These are phyloP conservation scores for Bergia sp. DNA, from an alignment of 92 coral and sea anemone species.

Conservation along the genomic window DNA sequence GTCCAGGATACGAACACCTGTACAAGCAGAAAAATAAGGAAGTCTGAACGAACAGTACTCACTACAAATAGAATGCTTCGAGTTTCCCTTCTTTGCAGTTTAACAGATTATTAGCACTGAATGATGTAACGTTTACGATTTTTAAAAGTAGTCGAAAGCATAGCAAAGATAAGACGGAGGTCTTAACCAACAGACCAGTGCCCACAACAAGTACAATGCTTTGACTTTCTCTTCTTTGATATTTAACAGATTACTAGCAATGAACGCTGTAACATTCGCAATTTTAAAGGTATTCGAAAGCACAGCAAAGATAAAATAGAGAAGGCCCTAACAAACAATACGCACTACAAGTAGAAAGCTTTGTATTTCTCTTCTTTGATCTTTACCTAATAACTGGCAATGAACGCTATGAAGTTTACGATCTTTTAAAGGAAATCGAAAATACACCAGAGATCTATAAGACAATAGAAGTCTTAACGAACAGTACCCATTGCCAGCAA, in stretches of 20 bases:
- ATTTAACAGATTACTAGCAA: too few relatives aligned
- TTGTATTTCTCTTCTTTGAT: neutral
- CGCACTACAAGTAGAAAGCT: neutral
- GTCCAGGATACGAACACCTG: slow-evolving; percentile 96
- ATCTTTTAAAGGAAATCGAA: neutral
- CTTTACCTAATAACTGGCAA: neutral
- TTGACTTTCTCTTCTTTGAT: too few relatives aligned
- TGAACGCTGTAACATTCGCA: neutral
- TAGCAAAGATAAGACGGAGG: neutral
- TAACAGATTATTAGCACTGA: neutral
- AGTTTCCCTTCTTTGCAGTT: neutral
- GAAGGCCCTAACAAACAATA: neutral
- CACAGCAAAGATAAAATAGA: neutral
- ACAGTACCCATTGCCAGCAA: too few relatives aligned
- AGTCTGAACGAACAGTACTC: neutral
- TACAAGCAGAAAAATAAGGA: neutral
- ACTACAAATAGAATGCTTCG: neutral
- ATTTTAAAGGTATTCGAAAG: neutral
- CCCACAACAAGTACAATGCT: too few relatives aligned
- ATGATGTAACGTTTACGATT: neutral
- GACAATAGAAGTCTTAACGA: too few relatives aligned
- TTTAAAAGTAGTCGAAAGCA: neutral
- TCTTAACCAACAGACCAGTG: too few relatives aligned
- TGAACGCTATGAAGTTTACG: neutral
- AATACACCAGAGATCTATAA: neutral